Evolutionary conservation across 2,797 vertebrate species (phyloP).

Genomic region (Tokudaia muenninki): DNA sequence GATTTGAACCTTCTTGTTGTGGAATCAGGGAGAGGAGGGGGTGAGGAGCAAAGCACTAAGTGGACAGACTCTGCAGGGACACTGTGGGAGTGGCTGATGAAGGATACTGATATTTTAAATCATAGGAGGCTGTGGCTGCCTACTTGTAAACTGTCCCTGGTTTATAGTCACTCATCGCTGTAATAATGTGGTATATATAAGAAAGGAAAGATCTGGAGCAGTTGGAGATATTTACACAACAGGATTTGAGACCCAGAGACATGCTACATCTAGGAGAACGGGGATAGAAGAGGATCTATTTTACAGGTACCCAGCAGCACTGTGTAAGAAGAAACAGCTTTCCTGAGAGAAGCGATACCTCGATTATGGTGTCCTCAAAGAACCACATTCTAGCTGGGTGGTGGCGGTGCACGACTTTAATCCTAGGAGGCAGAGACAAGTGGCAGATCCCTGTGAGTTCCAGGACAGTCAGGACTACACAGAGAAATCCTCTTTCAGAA

Average conservation of each 20-base stretch:
- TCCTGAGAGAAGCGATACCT: background rate
- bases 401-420: background rate
- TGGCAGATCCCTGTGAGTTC: background rate
- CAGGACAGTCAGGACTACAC: background rate
- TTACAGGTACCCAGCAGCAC: background rate
- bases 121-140: background rate
- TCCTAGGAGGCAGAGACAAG: background rate
- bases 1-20: background rate
- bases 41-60: background rate
- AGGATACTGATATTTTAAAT: background rate
- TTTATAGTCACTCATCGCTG: background rate
- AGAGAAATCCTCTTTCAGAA: background rate
- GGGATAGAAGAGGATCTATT: background rate
- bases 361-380: background rate
- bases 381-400: background rate
- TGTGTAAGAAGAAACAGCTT: slow-evolving; percentile 18
- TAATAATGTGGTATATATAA: background rate
- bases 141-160: background rate
- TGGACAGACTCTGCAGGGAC: background rate
- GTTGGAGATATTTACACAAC: background rate
- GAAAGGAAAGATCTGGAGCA: background rate
- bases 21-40: background rate
- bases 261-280: background rate
- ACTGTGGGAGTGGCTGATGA: background rate
- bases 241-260: slow-evolving; percentile 48